Evolutionary conservation across 1,140 invertebrate species (phyloP).

Genomic region (Mycetomoellerius zeteki): DNA sequence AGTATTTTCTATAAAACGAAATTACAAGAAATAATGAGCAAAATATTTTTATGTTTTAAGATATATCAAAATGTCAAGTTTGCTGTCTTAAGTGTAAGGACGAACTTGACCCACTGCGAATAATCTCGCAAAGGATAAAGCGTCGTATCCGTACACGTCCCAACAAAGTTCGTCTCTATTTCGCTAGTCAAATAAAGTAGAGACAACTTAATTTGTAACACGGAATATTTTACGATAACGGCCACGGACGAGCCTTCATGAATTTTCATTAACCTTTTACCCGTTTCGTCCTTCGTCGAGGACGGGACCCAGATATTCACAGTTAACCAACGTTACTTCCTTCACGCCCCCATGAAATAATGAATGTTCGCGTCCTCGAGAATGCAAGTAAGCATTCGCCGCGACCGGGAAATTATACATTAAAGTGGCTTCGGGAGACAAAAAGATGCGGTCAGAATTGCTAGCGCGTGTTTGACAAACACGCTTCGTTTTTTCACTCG

Average conservation of each 20-base stretch:
- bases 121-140: slow-evolving; percentile 31
- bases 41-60: neutral
- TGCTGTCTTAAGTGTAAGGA: neutral
- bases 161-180: slow-evolving; percentile 24
- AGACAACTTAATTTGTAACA: slow-evolving; percentile 57
- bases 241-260: slow-evolving; percentile 15
- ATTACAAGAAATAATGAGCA: neutral
- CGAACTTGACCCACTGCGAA: slow-evolving; percentile 25
- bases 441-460: neutral
- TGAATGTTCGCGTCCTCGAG: neutral
- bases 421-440: slow-evolving; percentile 7
- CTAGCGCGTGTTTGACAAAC: slow-evolving; percentile 57
- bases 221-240: slow-evolving; percentile 47
- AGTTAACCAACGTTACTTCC: slow-evolving; percentile 1
- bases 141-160: slow-evolving; percentile 8
- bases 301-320: slow-evolving; percentile 17
- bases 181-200: slow-evolving; percentile 25
- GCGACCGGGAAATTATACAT: slow-evolving; percentile 35
- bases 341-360: neutral
- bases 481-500: slow-evolving; percentile 23
- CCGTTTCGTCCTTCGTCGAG: slow-evolving; percentile 34
- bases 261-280: slow-evolving; percentile 60
- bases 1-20: neutral
- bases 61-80: slow-evolving; percentile 2
- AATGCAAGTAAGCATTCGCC: neutral